Evolutionary conservation across 2,113 vertebrate species (phyloP), one percentile per base, ranked within the genome.

Genomic region (Zootoca vivipara): DNA sequence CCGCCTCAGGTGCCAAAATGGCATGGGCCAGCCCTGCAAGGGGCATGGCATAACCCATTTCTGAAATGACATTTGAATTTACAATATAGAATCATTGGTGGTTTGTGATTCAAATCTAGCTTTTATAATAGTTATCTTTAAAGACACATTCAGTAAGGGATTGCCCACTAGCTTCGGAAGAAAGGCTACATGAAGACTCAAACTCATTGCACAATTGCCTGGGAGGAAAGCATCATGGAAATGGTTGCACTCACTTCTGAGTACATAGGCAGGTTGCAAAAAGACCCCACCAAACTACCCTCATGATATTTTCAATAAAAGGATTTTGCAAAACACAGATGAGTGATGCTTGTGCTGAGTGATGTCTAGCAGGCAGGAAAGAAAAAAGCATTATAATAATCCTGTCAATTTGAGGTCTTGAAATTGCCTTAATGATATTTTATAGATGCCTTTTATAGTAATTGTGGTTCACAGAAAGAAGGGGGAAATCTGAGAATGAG

Each of bases 401-500:
- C 0, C 28, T 80, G 5, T 87, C 22, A 83, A 67, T 89, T 86
- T 72, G 67, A 46, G 58, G 30, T 46, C 38, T 74, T 67, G 58
- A 91, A 89, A 89, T 85, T 79, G 2, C 7, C 13, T 89, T 89
- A 82, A 74, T 42, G 13, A 35, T 0, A 83, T 81, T 91, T 85
- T 86, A 38, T 78, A 82, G 5, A 1, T 94, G 7, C 89, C 79
- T 72, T 72, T 85, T 46, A 78, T 75, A 35, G 26, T 89, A 89
- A 85, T 10, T 2, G 1, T 78, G 12, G 10, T 70, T 2, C 10
- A 88, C 70, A 62, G 7, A 7, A 62, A 90, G 91, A 77, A 33
- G 3, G 40, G 89, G 65, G 2, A 70, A 3, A 1, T 77, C 82
- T n/a, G 2, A 35, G 81, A 88, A 0, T 8, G 75, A 90, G 74